Conservation (phyloP, 1,140 invertebrate species). For the Drosophila paulistorum region DNA sequence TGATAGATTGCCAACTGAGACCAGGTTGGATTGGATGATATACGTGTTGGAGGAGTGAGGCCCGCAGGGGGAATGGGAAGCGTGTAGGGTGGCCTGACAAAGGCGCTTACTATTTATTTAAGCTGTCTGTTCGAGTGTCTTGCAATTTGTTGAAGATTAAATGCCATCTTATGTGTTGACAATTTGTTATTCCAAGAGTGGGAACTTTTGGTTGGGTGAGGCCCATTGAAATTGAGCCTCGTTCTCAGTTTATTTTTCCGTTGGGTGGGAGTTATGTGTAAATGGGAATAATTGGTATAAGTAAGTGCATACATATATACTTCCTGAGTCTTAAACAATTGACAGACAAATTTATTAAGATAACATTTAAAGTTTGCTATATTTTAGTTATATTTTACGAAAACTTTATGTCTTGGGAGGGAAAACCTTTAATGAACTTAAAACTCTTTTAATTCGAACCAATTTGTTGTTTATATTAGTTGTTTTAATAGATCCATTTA, state of each 20-base stretch:
- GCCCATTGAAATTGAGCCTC: slow-evolving; percentile 30
- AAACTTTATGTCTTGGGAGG: no score
- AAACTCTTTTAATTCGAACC: no score
- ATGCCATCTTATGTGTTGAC: slow-evolving; percentile 77
- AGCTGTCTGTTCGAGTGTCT: slow-evolving; percentile 76
- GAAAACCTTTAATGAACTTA: no score
- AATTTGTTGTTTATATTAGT: no score
- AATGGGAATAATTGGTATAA: neutral
- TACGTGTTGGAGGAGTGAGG: no score
- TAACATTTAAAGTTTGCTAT: no score
- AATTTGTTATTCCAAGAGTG: slow-evolving; percentile 68
- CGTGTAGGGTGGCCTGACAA: slow-evolving; percentile 18
- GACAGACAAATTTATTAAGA: no score
- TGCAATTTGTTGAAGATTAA: slow-evolving; percentile 80
- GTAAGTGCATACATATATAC: neutral
- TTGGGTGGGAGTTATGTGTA: neutral
- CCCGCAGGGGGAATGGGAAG: neutral
- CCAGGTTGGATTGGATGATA: slow-evolving; percentile 11
- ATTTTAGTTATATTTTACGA: no score
- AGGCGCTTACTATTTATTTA: slow-evolving; percentile 70
- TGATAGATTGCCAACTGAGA: slow-evolving; percentile 69
- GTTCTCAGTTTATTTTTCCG: neutral
- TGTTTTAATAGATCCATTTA: no score
- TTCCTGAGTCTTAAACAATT: no score
- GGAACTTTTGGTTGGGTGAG: slow-evolving; percentile 13